Conservation (phyloP, 2,888 invertebrate species). For the Alloscopus bannaensis region DNA sequence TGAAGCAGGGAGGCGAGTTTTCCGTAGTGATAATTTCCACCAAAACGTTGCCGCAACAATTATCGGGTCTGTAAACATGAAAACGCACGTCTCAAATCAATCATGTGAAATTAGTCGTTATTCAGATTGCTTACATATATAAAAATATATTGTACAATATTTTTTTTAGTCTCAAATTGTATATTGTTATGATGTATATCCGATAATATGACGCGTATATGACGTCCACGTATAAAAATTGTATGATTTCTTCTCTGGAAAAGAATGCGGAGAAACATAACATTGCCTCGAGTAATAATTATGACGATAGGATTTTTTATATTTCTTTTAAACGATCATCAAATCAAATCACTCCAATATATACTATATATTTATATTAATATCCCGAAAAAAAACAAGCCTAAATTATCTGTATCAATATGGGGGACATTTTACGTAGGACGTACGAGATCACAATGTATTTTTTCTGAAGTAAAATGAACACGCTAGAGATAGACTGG, state of each 20-base stretch:
- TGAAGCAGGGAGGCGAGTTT: not conserved
- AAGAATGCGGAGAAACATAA: too few species aligned
- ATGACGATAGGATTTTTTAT: constrained; percentile 9
- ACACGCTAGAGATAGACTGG: not conserved
- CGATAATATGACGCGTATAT: too few species aligned
- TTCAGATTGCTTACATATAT: too few species aligned
- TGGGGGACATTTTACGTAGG: not conserved
- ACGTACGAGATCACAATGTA: constrained; percentile 26
- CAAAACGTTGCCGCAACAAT: not conserved
- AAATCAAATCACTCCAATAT: not conserved
- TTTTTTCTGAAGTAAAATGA: constrained; percentile 17
- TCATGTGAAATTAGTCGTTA: not conserved
- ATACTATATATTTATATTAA: constrained; percentile 6
- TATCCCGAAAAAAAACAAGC: constrained; percentile 9
- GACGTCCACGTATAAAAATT: too few species aligned
- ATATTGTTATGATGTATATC: too few species aligned
- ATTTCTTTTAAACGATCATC: constrained; percentile 15
- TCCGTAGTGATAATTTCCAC: not conserved
- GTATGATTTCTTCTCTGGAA: too few species aligned
- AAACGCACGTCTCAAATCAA: not conserved
- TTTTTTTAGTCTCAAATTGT: too few species aligned
- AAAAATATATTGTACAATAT: too few species aligned
- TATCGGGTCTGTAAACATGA: too few species aligned
- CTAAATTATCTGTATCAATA: constrained; percentile 10
- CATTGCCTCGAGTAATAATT: too few species aligned